phyloP scores from a whole-genome alignment of 1,140 invertebrate species.

The Drosophila azteca region DNA sequence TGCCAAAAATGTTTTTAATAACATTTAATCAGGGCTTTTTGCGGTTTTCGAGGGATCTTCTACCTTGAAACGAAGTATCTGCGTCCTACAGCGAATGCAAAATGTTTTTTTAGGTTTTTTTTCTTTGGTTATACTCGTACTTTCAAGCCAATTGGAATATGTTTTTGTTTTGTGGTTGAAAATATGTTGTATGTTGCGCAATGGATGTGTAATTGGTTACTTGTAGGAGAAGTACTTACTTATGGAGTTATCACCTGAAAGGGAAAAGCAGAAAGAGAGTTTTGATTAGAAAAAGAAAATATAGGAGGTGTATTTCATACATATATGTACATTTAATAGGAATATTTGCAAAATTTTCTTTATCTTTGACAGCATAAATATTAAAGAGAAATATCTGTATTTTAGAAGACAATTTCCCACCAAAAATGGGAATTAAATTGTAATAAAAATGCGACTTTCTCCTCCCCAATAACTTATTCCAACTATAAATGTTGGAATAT shows the following conservation, averaged over 20 bases:
- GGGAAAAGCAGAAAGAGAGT: constrained; percentile 8
- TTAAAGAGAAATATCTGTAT: too few species aligned
- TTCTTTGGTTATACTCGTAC: neutral
- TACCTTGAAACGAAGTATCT: constrained; percentile 21
- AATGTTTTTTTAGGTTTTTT: constrained; percentile 45
- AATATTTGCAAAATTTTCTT: too few species aligned
- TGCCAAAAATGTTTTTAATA: constrained; percentile 55
- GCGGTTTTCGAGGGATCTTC: constrained; percentile 36
- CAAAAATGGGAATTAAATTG: too few species aligned
- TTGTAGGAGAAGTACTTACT: constrained; percentile 65
- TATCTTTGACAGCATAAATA: too few species aligned
- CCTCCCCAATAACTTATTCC: neutral
- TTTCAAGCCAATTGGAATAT: constrained; percentile 65
- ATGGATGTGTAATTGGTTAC: constrained; percentile 25
- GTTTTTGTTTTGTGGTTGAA: constrained; percentile 52
- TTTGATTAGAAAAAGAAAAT: constrained; percentile 1
- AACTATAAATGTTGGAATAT: constrained; percentile 37
- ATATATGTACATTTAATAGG: too few species aligned
- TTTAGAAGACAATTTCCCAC: too few species aligned
- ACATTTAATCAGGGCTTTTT: constrained; percentile 64
- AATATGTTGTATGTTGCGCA: constrained; percentile 36
- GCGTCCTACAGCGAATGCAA: constrained; percentile 68
- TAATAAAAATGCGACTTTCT: too few species aligned
- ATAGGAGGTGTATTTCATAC: too few species aligned
- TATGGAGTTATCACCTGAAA: constrained; percentile 83